Evolutionary conservation across 2,113 vertebrate species (phyloP).

Genomic region (Pogonocichla stellata): DNA sequence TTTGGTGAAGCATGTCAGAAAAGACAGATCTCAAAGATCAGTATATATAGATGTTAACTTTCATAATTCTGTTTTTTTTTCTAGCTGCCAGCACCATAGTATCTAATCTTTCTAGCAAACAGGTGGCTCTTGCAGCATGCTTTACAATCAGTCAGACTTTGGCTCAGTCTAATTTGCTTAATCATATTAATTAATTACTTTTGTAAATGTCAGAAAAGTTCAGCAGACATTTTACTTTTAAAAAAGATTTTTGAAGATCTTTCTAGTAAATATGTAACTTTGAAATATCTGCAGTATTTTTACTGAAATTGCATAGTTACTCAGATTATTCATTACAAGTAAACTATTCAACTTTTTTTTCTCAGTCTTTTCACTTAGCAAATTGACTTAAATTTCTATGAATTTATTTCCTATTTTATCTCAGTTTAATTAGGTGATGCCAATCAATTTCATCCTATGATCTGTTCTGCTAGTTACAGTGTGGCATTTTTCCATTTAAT

Average conservation of each 20-base stretch:
- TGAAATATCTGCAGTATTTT: conserved; percentile 30
- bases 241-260: conserved; percentile 38
- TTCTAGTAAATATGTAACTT: conserved; percentile 61
- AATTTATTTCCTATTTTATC: neutral
- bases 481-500: neutral
- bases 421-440: neutral
- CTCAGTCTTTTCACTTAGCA: neutral
- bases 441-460: neutral
- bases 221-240: conserved; percentile 61
- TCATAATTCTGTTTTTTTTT: conserved; percentile 27
- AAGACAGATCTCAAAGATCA: neutral
- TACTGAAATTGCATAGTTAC: neutral
- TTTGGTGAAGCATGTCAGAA: neutral
- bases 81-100: conserved; percentile 49
- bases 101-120: conserved; percentile 67
- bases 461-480: neutral
- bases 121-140: conserved; percentile 70
- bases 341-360: neutral
- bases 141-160: conserved; percentile 71
- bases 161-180: conserved; percentile 68
- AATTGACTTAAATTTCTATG: neutral
- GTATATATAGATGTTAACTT: conserved; percentile 8
- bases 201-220: conserved; percentile 73
- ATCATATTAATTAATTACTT: conserved; percentile 74
- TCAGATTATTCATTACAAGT: neutral